Percentiles rank a stretch among this genome's conserved stretches.
phyloP scores from a whole-genome alignment of 2,888 invertebrate species.

The Melanargia galathea region DNA sequence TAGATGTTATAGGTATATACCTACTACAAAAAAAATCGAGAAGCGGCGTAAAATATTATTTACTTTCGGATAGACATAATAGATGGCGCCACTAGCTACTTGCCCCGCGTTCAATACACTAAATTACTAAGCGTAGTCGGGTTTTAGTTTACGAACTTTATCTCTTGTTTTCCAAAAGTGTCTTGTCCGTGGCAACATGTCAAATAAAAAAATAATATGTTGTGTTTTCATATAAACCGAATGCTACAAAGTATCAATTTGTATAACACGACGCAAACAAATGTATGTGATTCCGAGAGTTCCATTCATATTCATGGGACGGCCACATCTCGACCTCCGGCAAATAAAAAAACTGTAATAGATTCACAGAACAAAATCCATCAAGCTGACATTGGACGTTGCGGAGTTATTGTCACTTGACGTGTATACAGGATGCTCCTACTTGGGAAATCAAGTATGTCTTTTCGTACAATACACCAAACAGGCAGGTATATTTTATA shows the following conservation, averaged over 20 bases:
- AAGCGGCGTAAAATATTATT: no score
- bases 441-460: not conserved
- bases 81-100: no score
- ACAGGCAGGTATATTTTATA: no score
- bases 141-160: no score
- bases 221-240: not conserved
- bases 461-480: not conserved
- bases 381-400: slow-evolving; percentile 63
- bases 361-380: slow-evolving; percentile 76
- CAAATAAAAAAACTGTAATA: slow-evolving; percentile 74
- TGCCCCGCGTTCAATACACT: no score
- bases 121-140: no score
- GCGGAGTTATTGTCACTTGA: slow-evolving; percentile 49
- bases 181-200: no score
- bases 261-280: slow-evolving; percentile 19
- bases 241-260: slow-evolving; percentile 33
- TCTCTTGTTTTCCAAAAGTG: no score
- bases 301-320: slow-evolving; percentile 63
- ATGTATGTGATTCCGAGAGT: slow-evolving; percentile 19
- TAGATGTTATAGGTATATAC: no score
- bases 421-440: slow-evolving; percentile 52
- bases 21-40: no score
- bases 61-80: no score
- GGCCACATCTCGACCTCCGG: slow-evolving; percentile 45
- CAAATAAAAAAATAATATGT: not conserved